These are phyloP conservation scores for Argyrosomus regius DNA, from an alignment of 2,797 vertebrate genomes.

Conservation along the genomic window DNA sequence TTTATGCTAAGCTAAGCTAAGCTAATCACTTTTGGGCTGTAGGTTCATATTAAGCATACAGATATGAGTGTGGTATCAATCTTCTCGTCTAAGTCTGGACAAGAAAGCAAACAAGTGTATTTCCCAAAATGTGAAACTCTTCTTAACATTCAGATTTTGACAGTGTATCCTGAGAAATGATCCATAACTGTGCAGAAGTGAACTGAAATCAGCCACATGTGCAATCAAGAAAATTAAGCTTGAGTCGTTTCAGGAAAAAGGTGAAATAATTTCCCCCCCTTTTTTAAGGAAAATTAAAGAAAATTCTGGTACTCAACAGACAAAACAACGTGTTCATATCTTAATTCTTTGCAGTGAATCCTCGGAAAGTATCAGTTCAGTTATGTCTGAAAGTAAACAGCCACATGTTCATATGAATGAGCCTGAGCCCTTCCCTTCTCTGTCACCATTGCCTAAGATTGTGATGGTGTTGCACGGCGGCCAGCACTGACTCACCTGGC, in stretches of 20 bases:
- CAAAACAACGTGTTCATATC: not conserved
- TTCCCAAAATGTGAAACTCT: not conserved
- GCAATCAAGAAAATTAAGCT: constrained; percentile 1
- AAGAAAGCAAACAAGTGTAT: not conserved
- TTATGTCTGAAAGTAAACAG: constrained; percentile 33
- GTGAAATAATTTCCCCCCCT: too few species aligned
- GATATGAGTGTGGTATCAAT: not conserved
- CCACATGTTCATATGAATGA: constrained; percentile 33
- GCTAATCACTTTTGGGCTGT: not conserved
- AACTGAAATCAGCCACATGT: not conserved
- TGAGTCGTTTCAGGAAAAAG: not conserved
- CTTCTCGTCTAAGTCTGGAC: not conserved
- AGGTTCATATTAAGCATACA: not conserved
- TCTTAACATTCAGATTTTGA: not conserved
- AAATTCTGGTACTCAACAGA: not conserved
- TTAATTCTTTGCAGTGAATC: not conserved
- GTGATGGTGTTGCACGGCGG: constrained; percentile 59
- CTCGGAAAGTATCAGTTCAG: constrained; percentile 1
- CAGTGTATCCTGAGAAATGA: not conserved
- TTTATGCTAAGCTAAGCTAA: constrained; percentile 19
- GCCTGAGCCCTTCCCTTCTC: constrained; percentile 59
- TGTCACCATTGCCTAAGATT: constrained; percentile 63
- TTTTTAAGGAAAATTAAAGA: not conserved
- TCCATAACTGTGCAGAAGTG: not conserved
- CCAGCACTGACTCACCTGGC: constrained; percentile 78